A percentile compares a stretch with the other conserved stretches of the same genome.
These are phyloP conservation scores for Miichthys miiuy DNA, from an alignment of 2,797 vertebrate genomes.

Conservation along the genomic window DNA sequence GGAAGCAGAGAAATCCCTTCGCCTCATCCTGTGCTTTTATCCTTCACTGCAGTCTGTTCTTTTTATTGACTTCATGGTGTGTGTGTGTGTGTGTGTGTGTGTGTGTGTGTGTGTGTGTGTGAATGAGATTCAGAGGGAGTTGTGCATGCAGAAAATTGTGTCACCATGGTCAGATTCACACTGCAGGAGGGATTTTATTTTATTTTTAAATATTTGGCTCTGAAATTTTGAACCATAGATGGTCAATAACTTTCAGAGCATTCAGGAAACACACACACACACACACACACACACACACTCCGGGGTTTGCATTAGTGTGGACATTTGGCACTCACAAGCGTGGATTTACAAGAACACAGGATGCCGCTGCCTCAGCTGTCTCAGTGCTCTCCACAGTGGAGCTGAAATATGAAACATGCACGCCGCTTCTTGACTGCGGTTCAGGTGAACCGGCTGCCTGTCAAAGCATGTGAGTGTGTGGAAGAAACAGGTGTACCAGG, in stretches of 20 bases:
- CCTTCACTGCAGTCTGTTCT: conserved; percentile 10
- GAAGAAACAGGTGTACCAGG: not conserved
- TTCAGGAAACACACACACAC: conserved; percentile 6
- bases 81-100: conserved; percentile 3
- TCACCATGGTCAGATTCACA: not conserved
- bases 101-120: not conserved
- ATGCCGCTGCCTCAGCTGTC: conserved; percentile 12
- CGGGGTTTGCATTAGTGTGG: conserved; percentile 9
- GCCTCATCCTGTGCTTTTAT: conserved; percentile 47
- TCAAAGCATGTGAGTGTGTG: not conserved
- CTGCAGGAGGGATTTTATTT: conserved; percentile 7
- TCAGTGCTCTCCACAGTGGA: not conserved
- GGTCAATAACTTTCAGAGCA: conserved; percentile 6
- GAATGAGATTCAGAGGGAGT: not conserved
- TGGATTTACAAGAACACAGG: conserved; percentile 42
- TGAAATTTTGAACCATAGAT: not conserved
- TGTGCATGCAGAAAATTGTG: not conserved
- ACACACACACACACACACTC: not conserved
- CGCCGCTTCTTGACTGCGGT: not conserved
- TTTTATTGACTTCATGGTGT: conserved; percentile 17
- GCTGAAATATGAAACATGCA: conserved; percentile 13
- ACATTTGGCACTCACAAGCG: conserved; percentile 9
- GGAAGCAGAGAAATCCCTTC: conserved; percentile 19
- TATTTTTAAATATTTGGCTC: not conserved
- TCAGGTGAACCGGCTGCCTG: conserved; percentile 3